These are phyloP conservation scores for Drepana falcataria DNA, from an alignment of 2,888 invertebrate genomes.

Conservation along the genomic window DNA sequence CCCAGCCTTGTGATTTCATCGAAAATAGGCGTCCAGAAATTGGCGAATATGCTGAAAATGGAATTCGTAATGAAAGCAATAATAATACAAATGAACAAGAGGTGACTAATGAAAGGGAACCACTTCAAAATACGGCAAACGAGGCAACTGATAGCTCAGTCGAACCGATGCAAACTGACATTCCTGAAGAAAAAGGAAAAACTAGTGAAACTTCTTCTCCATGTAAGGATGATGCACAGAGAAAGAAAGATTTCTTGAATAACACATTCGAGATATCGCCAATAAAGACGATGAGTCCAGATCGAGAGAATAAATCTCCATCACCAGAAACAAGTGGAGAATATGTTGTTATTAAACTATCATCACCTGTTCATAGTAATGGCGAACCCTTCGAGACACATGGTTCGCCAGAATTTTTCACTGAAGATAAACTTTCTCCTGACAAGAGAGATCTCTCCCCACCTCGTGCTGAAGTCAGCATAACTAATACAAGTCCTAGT, in stretches of 20 bases:
- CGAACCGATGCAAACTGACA: constrained; percentile 15
- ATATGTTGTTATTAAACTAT: constrained; percentile 56
- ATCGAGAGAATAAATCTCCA: constrained; percentile 45
- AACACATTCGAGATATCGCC: constrained; percentile 81
- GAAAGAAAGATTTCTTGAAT: constrained; percentile 75
- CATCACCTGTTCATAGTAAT: constrained; percentile 58
- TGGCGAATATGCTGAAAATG: constrained; percentile 3
- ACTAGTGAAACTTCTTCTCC: constrained; percentile 54
- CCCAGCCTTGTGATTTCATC: constrained; percentile 41
- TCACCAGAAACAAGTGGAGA: constrained; percentile 56
- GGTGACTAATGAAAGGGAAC: constrained; percentile 4
- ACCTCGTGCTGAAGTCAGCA: constrained; percentile 42
- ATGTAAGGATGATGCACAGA: constrained; percentile 49
- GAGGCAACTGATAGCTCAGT: constrained; percentile 26
- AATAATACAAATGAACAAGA: constrained; percentile 7
- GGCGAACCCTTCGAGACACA: constrained; percentile 59
- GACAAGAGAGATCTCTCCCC: constrained; percentile 63
- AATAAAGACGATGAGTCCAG: constrained; percentile 68
- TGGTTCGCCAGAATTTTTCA: constrained; percentile 67
- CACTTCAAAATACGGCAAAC: constrained; percentile 14
- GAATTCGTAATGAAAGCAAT: constrained; percentile 4
- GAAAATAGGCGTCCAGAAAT: constrained; percentile 8
- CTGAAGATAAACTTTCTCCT: constrained; percentile 65
- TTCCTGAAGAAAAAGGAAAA: constrained; percentile 18
- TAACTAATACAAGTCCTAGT: constrained; percentile 49